Evolutionary conservation across 2,113 vertebrate species (phyloP), one percentile per base, ranked within the genome.

Genomic region (Ammodytes marinus): DNA sequence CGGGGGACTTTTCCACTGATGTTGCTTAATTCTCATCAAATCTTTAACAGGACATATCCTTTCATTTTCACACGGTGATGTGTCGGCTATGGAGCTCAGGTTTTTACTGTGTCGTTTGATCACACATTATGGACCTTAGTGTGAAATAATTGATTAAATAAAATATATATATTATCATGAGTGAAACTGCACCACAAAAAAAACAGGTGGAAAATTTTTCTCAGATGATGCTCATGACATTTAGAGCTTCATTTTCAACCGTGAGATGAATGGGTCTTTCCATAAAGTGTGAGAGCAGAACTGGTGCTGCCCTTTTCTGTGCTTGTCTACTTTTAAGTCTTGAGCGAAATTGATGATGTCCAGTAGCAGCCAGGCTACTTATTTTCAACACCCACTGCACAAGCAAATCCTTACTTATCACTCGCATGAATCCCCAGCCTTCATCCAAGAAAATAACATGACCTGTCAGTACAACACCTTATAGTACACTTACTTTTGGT

Each of bases 161-260:
- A 71, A 15, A 45, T 37, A 49, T 66, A 59, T 2, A 0, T 14
- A 17, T 10, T 6, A 45, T 69, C 43, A 49, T 59, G 72, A 80
- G 45, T 69, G 71, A 64, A 47, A 79, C 83, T 52, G 59, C 6
- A 57, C 47, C 50, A 53, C 15, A 54, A 60, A 42, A 42, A 79
- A 84, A 76, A 40, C 74, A 63, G 74, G 35, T 60, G 69, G 72
- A 80, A 83, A 80, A 47, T 72, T 65, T 74, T 74, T 74, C 43
- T 47, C 9, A 37, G 43, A 64, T 69, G 58, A 47, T 6, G 3
- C 7, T 60, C 55, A 64, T 65, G 42, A 60, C 59, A 81, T 84
- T 66, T 52, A 77, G 27, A 73, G 37, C 75, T 59, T 61, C 17
- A 60, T 57, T 27, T 47, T 84, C 8, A n/a, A 46, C 53, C 4